These are phyloP conservation scores for Galagoides demidoff DNA, from an alignment of 2,797 vertebrate species.

Conservation along the genomic window DNA sequence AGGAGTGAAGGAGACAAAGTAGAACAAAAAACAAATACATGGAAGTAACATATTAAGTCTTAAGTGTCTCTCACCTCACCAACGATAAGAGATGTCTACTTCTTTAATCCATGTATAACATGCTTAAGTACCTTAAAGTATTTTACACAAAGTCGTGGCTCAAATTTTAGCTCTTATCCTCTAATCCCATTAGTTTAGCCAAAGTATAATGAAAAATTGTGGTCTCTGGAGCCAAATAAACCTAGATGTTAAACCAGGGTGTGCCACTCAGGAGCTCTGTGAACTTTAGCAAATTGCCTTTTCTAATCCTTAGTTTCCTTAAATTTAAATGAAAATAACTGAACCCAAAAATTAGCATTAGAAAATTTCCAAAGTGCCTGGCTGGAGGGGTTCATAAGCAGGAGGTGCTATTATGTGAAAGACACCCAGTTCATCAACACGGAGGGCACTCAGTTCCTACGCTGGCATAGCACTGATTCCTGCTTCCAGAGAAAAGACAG, in stretches of 20 bases:
- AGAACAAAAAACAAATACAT: conserved; percentile 1
- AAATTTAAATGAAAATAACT: conserved; percentile 72
- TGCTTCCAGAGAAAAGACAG: conserved; percentile 24
- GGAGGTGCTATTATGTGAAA: conserved; percentile 53
- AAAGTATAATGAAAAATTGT: conserved; percentile 61
- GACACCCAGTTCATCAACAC: not conserved
- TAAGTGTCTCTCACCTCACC: not conserved
- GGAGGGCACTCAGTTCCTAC: not conserved
- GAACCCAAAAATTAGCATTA: conserved; percentile 60
- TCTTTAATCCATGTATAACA: conserved; percentile 1
- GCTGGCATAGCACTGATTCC: not conserved
- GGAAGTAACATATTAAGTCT: conserved; percentile 46
- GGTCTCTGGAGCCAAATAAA: conserved; percentile 53
- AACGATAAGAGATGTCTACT: not conserved
- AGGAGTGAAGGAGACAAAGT: not conserved
- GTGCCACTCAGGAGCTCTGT: not conserved
- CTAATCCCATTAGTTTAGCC: conserved; percentile 45
- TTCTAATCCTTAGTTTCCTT: conserved; percentile 52
- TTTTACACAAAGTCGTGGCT: conserved; percentile 38
- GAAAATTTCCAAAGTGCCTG: conserved; percentile 59
- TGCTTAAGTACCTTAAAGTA: not conserved
- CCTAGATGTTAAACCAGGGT: conserved; percentile 49
- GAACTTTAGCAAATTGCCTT: conserved; percentile 61
- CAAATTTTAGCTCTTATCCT: conserved; percentile 32
- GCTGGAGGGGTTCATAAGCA: conserved; percentile 3